phyloP scores from a whole-genome alignment of 1,140 invertebrate genomes.

The Pogonomyrmex barbatus region DNA sequence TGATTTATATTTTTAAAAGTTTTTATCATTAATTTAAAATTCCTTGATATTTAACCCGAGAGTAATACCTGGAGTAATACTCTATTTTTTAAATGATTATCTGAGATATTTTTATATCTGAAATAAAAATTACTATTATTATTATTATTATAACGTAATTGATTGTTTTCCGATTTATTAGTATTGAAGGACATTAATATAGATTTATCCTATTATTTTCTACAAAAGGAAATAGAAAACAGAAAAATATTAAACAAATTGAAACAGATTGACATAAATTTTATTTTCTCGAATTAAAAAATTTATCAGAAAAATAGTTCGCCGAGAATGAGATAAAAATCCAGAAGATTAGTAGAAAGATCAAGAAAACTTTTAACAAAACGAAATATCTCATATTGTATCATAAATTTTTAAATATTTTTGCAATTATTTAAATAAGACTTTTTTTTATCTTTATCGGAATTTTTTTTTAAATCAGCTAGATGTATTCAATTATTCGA shows the following conservation, averaged over 20 bases:
- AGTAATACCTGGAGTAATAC: too few species aligned
- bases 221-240: too few species aligned
- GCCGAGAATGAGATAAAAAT: background rate
- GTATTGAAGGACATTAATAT: too few species aligned
- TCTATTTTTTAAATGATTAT: too few species aligned
- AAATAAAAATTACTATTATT: too few species aligned
- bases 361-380: background rate
- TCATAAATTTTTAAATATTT: constrained; percentile 61
- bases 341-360: background rate
- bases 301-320: background rate
- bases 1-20: background rate
- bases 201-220: too few species aligned
- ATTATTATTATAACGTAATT: too few species aligned
- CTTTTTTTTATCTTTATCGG: background rate
- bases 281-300: background rate
- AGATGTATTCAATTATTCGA: background rate
- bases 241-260: too few species aligned
- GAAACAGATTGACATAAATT: too few species aligned
- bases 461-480: constrained; percentile 1
- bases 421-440: constrained; percentile 5
- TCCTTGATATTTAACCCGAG: background rate
- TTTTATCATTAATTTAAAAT: background rate
- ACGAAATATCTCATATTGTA: constrained; percentile 32
- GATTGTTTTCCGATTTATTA: too few species aligned
- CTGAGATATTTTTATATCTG: too few species aligned